Conservation (phyloP, 2,113 vertebrate species). For the Melanocharis versteri region DNA sequence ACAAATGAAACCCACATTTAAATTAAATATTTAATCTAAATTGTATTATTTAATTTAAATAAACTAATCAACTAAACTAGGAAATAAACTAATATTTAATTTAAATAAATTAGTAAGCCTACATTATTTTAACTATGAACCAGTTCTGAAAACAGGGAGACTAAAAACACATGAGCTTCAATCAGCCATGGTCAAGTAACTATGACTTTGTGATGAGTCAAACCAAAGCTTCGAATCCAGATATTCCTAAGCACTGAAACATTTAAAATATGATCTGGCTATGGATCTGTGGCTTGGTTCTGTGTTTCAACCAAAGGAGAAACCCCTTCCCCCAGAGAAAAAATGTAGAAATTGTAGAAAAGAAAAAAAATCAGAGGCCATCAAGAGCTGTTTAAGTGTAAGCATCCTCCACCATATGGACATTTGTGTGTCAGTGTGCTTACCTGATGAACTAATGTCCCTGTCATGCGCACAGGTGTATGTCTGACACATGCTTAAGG, state of each 20-base stretch:
- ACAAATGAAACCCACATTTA: not conserved
- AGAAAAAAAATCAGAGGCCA: not conserved
- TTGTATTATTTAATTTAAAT: not conserved
- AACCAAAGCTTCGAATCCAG: not conserved
- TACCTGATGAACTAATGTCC: not conserved
- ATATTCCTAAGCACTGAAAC: not conserved
- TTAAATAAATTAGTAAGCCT: not conserved
- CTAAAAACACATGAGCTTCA: not conserved
- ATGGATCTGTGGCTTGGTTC: not conserved
- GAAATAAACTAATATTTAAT: not conserved
- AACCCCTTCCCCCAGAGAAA: not conserved
- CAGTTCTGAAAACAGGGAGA: not conserved
- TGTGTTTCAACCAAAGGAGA: not conserved
- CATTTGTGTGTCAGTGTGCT: not conserved
- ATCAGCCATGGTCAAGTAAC: not conserved
- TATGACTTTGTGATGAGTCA: not conserved
- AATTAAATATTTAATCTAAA: not conserved
- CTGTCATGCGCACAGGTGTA: not conserved
- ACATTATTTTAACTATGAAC: not conserved
- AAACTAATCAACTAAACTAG: not conserved
- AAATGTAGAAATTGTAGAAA: not conserved
- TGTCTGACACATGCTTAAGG: rapidly evolving
- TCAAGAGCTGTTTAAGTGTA: not conserved
- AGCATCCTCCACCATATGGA: too few relatives aligned
- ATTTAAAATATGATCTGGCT: not conserved